Conservation (phyloP, 2,113 vertebrate species). For the Poeciliopsis retropinna region DNA sequence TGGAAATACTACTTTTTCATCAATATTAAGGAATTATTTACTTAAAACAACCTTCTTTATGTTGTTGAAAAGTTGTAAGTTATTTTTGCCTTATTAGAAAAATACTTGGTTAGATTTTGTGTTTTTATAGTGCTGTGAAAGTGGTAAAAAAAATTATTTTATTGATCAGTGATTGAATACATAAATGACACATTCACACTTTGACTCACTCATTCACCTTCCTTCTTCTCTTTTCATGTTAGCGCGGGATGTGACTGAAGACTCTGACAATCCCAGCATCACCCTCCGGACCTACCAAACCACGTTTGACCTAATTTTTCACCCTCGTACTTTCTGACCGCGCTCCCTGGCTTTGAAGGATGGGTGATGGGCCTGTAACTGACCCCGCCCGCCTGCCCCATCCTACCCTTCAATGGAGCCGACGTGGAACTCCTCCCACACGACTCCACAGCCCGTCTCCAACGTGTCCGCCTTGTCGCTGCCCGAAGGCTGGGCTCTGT, state of each 20-base stretch:
- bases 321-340: conserved; percentile 59
- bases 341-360: conserved; percentile 85
- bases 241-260: conserved; percentile 34
- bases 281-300: conserved; percentile 18
- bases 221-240: conserved; percentile 32
- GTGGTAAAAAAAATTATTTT: not conserved
- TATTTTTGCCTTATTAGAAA: no score
- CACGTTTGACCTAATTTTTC: conserved; percentile 45
- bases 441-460: conserved; percentile 72
- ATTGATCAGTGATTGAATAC: not conserved
- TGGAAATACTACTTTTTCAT: no score
- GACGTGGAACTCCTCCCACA: conserved; percentile 85
- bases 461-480: conserved; percentile 81
- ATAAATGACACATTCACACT: not conserved
- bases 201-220: not conserved
- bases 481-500: conserved; percentile 82
- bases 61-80: no score
- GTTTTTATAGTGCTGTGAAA: not conserved
- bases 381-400: conserved; percentile 78
- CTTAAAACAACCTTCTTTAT: no score
- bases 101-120: no score
- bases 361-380: conserved; percentile 90
- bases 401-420: conserved; percentile 89
- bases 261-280: conserved; percentile 18
- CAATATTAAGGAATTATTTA: no score